phyloP scores from a whole-genome alignment of 2,797 vertebrate genomes.

The Halcyon badia region DNA sequence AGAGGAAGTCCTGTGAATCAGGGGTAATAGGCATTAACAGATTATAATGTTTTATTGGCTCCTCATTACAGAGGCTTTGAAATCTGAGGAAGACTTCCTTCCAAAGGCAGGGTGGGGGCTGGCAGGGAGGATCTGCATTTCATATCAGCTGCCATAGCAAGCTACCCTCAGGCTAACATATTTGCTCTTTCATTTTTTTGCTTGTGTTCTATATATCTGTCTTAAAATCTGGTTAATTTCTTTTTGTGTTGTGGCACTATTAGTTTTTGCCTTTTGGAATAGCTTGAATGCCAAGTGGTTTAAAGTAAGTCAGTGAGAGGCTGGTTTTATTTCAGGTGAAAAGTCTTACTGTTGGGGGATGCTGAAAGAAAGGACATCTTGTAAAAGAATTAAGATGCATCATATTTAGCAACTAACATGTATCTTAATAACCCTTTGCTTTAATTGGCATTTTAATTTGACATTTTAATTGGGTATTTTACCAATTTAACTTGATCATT shows the following conservation, averaged over 20 bases:
- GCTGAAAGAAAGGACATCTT: not conserved
- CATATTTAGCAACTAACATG: not conserved
- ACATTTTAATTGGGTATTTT: conserved; percentile 50
- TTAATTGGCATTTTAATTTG: conserved; percentile 51
- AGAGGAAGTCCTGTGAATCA: conserved; percentile 10
- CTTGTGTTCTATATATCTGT: not conserved
- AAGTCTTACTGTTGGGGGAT: not conserved
- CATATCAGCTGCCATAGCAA: not conserved
- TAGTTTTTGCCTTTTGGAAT: not conserved
- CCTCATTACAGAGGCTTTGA: conserved; percentile 13
- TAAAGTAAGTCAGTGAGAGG: not conserved
- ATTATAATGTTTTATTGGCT: conserved; percentile 12
- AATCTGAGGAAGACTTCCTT: not conserved
- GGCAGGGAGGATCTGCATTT: conserved; percentile 11
- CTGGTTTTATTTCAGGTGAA: not conserved
- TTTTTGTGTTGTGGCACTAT: not conserved
- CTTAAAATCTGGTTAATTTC: not conserved
- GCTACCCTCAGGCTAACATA: not conserved
- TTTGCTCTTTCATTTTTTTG: not conserved
- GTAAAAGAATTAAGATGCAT: not conserved
- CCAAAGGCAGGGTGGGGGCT: not conserved
- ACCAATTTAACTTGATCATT: conserved; percentile 30
- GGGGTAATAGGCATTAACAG: not conserved
- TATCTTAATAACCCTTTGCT: conserved; percentile 25
- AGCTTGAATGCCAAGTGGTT: not conserved